A percentile compares a stretch with the other conserved stretches of the same genome.
These are phyloP conservation scores for Barnardius zonarius DNA, from an alignment of 2,113 vertebrate genomes.

Conservation along the genomic window DNA sequence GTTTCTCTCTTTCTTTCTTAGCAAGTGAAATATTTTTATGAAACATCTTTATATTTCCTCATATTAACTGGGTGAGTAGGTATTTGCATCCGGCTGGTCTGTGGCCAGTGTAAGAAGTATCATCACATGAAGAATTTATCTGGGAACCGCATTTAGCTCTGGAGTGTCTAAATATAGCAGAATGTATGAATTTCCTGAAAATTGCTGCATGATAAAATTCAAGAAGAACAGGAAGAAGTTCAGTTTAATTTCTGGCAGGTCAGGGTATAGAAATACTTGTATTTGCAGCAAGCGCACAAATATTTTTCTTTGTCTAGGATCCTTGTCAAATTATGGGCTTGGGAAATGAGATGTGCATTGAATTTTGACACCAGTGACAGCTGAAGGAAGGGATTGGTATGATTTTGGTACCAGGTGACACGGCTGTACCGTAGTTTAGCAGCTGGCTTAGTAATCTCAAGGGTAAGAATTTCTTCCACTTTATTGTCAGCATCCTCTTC, in stretches of 20 bases:
- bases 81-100: background rate
- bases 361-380: background rate
- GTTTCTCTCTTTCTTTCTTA: no score
- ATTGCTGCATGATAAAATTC: background rate
- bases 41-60: background rate
- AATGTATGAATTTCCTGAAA: background rate
- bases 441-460: slow-evolving; percentile 34
- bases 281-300: background rate
- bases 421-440: background rate
- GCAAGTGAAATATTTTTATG: background rate
- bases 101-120: background rate
- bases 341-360: background rate
- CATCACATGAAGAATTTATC: background rate
- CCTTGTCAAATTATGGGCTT: background rate
- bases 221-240: background rate
- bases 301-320: background rate
- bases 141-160: slow-evolving; percentile 11
- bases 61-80: background rate
- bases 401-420: background rate
- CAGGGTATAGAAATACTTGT: background rate
- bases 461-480: slow-evolving; percentile 52
- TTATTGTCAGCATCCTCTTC: slow-evolving; percentile 59
- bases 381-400: background rate
- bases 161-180: background rate
- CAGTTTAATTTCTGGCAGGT: background rate